These are phyloP conservation scores for Agriotes lineatus DNA, from an alignment of 2,888 invertebrate species.

Conservation along the genomic window DNA sequence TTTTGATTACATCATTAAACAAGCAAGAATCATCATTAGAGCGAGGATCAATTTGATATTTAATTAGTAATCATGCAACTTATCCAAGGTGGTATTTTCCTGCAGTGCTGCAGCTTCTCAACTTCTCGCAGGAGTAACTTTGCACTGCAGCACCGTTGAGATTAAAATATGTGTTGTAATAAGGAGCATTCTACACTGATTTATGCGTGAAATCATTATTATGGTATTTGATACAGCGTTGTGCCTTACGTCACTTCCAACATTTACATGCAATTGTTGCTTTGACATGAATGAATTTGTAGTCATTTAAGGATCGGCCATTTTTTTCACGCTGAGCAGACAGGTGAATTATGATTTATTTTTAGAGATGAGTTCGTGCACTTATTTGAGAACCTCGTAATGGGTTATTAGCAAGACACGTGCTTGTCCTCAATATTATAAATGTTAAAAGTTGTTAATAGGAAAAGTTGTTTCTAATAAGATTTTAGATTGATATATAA, in stretches of 20 bases:
- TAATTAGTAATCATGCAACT: conserved; percentile 27
- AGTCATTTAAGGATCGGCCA: conserved; percentile 7
- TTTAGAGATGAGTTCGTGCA: conserved; percentile 9
- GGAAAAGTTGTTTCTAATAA: too few relatives aligned
- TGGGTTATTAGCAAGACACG: too few relatives aligned
- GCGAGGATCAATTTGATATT: conserved; percentile 26
- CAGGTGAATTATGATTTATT: not conserved
- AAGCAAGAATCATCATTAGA: conserved; percentile 35
- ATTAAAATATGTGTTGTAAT: not conserved
- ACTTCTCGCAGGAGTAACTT: too few relatives aligned
- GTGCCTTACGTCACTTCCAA: not conserved
- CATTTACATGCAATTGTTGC: conserved; percentile 1
- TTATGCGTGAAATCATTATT: conserved; percentile 16
- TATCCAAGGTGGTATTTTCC: not conserved
- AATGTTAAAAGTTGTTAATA: too few relatives aligned
- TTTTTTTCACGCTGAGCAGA: not conserved
- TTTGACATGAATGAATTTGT: conserved; percentile 1
- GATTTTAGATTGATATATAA: too few relatives aligned
- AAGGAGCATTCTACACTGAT: not conserved
- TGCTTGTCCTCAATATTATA: too few relatives aligned
- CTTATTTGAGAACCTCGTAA: too few relatives aligned
- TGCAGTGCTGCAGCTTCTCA: too few relatives aligned
- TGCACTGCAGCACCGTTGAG: too few relatives aligned
- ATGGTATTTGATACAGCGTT: conserved; percentile 2
- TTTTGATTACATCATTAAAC: conserved; percentile 43